Evolutionary conservation across 1,140 invertebrate species (phyloP).

Genomic region (Leptopilina boulardi): DNA sequence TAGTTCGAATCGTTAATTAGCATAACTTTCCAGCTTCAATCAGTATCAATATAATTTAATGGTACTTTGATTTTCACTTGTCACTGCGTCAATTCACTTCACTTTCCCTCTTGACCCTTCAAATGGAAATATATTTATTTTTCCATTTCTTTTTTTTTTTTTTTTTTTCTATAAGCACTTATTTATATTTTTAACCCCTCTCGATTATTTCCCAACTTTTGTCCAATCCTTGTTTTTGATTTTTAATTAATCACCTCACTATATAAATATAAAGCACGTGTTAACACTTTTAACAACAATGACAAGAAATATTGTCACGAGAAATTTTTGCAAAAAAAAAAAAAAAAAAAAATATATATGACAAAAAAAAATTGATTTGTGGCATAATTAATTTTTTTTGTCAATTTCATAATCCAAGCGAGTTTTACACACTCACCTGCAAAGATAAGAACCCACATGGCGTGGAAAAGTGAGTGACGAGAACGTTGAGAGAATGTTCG

Average conservation of each 20-base stretch:
- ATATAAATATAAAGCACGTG: not conserved
- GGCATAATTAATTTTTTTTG: not conserved
- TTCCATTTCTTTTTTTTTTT: not conserved
- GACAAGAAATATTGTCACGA: no score
- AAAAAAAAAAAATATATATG: no score
- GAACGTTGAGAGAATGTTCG: slow-evolving; percentile 70
- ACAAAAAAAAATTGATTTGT: no score
- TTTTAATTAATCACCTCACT: slow-evolving; percentile 6
- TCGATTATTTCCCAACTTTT: not conserved
- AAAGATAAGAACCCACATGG: slow-evolving; percentile 72
- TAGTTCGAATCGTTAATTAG: not conserved
- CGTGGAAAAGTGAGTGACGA: slow-evolving; percentile 69
- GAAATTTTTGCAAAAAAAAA: no score
- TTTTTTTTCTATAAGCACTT: not conserved
- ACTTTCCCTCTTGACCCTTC: slow-evolving; percentile 45
- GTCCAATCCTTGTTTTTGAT: no score
- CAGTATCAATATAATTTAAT: not conserved
- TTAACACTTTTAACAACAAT: slow-evolving; percentile 17
- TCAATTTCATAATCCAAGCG: slow-evolving; percentile 33
- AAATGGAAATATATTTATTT: not conserved
- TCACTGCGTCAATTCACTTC: slow-evolving; percentile 48
- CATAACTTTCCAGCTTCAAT: slow-evolving; percentile 12
- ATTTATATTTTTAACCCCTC: no score
- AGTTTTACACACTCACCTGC: slow-evolving; percentile 67
- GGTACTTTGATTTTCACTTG: slow-evolving; percentile 49